Percentiles rank a stretch among this genome's conserved stretches.
phyloP scores from a whole-genome alignment of 2,113 vertebrate genomes.

The Trichomycterus rosablanca region DNA sequence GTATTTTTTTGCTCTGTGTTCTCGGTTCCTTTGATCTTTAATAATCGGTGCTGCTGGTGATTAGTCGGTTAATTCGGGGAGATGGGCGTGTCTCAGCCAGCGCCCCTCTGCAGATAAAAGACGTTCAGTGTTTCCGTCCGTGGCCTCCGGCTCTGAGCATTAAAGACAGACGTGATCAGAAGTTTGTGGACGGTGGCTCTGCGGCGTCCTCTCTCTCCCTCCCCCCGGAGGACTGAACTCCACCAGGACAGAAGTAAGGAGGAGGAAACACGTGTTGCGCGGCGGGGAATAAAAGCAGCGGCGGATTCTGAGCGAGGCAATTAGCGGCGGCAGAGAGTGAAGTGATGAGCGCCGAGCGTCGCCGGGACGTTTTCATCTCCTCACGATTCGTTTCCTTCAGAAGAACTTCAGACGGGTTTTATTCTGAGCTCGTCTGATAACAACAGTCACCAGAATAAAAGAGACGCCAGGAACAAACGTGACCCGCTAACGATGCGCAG shows the following conservation, averaged over 20 bases:
- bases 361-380: slow-evolving; percentile 20
- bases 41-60: slow-evolving; percentile 62
- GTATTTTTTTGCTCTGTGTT: too few species aligned
- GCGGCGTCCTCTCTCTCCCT: neutral
- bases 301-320: slow-evolving; percentile 59
- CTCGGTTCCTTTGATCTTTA: slow-evolving; percentile 39
- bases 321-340: slow-evolving; percentile 57
- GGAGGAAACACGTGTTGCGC: slow-evolving; percentile 49
- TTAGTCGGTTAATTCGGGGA: slow-evolving; percentile 61
- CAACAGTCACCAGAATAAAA: slow-evolving; percentile 15
- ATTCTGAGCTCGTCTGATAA: slow-evolving; percentile 29
- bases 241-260: slow-evolving; percentile 21
- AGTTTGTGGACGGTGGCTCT: slow-evolving; percentile 62
- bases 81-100: slow-evolving; percentile 51
- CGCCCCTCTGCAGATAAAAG: slow-evolving; percentile 74
- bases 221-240: slow-evolving; percentile 7
- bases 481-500: slow-evolving; percentile 31
- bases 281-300: slow-evolving; percentile 57
- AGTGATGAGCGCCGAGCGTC: slow-evolving; percentile 43
- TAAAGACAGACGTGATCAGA: slow-evolving; percentile 76
- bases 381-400: slow-evolving; percentile 29
- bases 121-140: slow-evolving; percentile 68
- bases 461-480: too few species aligned
- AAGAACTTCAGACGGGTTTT: slow-evolving; percentile 27
- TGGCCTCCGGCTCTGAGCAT: slow-evolving; percentile 74